Evolutionary conservation across 2,113 vertebrate species (phyloP).

Genomic region (Tragelaphus imberbis): DNA sequence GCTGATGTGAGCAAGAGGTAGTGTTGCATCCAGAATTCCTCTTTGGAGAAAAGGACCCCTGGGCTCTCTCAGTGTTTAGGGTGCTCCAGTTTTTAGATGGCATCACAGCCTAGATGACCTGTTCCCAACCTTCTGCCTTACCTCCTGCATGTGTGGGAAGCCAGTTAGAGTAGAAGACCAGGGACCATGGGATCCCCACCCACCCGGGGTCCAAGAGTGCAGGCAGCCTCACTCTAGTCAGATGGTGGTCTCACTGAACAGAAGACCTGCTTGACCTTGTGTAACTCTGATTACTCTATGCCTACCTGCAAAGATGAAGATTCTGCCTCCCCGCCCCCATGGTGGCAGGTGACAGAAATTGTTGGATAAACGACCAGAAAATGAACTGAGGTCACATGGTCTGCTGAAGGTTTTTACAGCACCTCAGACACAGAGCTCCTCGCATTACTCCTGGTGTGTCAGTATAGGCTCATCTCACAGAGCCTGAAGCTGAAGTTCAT

Average conservation of each 20-base stretch:
- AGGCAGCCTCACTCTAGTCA: background rate
- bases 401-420: background rate
- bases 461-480: background rate
- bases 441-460: background rate
- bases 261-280: background rate
- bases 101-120: background rate
- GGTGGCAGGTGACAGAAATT: background rate
- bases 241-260: background rate
- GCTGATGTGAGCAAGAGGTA: background rate
- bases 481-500: background rate
- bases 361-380: background rate
- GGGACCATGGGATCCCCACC: background rate
- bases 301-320: background rate
- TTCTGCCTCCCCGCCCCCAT: background rate
- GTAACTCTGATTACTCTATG: background rate
- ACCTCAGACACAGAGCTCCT: background rate
- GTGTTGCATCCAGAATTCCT: background rate
- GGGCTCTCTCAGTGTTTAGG: rapidly evolving
- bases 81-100: background rate
- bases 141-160: background rate
- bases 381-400: background rate
- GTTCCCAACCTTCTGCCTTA: background rate
- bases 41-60: background rate
- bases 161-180: background rate
- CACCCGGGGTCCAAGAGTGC: background rate